Conservation (phyloP, 2,888 invertebrate genomes). For the Dioctria linearis region DNA sequence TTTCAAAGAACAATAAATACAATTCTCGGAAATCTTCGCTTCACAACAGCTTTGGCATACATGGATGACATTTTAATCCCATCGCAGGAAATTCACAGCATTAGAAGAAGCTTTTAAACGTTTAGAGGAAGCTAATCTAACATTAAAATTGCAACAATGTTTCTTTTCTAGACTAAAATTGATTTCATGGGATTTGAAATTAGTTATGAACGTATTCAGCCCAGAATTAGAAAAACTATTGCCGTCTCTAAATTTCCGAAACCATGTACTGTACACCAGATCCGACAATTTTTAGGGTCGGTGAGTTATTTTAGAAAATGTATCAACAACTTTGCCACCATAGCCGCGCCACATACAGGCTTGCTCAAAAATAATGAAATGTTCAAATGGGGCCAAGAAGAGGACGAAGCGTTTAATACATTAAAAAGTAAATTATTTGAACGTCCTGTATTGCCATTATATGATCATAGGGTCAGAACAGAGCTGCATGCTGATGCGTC, state of each 20-base stretch:
- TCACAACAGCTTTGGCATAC: constrained; percentile 52
- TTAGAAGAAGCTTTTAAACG: too few species aligned
- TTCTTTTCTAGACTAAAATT: constrained; percentile 58
- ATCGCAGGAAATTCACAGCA: constrained; percentile 39
- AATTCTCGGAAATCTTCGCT: neutral
- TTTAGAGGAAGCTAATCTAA: constrained; percentile 4
- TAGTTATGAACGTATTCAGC: constrained; percentile 59
- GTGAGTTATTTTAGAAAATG: constrained; percentile 56
- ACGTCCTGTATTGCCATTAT: constrained; percentile 59
- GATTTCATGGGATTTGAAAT: constrained; percentile 61
- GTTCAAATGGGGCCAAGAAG: too few species aligned
- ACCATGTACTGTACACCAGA: constrained; percentile 47
- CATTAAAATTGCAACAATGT: constrained; percentile 55
- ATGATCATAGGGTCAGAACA: constrained; percentile 55
- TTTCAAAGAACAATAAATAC: too few species aligned
- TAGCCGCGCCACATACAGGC: constrained; percentile 59
- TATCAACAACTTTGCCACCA: constrained; percentile 58
- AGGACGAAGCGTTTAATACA: too few species aligned
- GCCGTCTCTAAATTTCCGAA: constrained; percentile 58
- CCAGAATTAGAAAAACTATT: constrained; percentile 60
- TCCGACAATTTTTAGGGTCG: too few species aligned
- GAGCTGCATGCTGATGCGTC: constrained; percentile 58
- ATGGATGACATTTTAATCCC: constrained; percentile 62
- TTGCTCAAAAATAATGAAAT: constrained; percentile 33
- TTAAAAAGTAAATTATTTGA: too few species aligned